Evolutionary conservation across 2,113 vertebrate genomes (phyloP).

Genomic region (Cynopterus brachyotis): DNA sequence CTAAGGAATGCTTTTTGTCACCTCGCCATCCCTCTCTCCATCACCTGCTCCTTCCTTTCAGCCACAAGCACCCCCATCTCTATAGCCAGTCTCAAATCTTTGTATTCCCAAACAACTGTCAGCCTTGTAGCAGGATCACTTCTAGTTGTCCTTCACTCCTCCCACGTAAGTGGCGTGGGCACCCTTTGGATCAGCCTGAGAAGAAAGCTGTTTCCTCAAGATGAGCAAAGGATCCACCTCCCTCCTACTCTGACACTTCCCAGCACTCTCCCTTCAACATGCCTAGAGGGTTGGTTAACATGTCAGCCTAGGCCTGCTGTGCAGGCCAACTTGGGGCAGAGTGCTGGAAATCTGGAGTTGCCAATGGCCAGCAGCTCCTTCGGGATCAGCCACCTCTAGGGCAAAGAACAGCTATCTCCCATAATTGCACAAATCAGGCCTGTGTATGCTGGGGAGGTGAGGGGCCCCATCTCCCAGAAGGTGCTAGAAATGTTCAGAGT

Average conservation of each 20-base stretch:
- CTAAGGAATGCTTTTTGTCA: background rate
- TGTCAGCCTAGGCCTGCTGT: background rate
- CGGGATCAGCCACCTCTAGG: background rate
- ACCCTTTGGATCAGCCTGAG: background rate
- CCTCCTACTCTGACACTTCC: background rate
- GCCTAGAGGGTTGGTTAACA: rapidly evolving
- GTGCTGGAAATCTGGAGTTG: background rate
- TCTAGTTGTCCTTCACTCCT: background rate
- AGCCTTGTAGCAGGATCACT: background rate
- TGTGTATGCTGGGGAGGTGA: background rate
- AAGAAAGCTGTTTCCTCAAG: background rate
- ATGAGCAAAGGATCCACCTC: background rate
- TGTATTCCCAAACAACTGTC: background rate
- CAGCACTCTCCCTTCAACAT: background rate
- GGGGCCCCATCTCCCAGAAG: background rate
- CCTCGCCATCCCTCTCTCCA: background rate
- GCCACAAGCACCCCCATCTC: too few relatives aligned
- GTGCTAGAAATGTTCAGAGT: background rate
- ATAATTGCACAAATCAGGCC: background rate
- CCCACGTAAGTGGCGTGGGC: background rate
- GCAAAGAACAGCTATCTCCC: background rate
- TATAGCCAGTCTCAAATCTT: background rate
- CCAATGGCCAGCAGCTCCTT: background rate
- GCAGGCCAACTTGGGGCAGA: background rate
- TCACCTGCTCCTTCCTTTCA: background rate